These are phyloP conservation scores for Rhyacichthys aspro DNA, from an alignment of 2,797 vertebrate genomes.

Conservation along the genomic window DNA sequence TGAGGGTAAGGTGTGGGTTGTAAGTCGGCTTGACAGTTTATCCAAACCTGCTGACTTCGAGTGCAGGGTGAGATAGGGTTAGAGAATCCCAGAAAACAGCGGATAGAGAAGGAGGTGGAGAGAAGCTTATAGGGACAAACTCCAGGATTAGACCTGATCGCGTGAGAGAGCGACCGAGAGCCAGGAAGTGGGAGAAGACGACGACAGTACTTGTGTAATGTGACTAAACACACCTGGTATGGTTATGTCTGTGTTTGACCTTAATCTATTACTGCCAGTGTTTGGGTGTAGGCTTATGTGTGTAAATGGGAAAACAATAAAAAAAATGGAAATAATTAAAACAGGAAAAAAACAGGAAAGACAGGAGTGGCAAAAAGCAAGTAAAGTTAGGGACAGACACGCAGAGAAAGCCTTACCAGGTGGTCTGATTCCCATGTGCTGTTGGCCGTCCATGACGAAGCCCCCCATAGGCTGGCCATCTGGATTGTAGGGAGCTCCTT, in stretches of 20 bases:
- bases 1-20: conserved; percentile 30
- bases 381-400: conserved; percentile 60
- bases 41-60: conserved; percentile 78
- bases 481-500: conserved; percentile 98
- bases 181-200: conserved; percentile 68
- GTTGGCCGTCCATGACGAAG: conserved; percentile 99
- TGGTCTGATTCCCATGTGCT: conserved; percentile 99
- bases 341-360: background rate
- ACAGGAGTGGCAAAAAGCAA: conserved; percentile 25
- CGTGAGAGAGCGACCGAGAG: conserved; percentile 58
- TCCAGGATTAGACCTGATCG: conserved; percentile 75
- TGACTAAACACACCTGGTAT: conserved; percentile 83
- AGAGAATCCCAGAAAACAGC: conserved; percentile 71
- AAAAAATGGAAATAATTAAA: conserved; percentile 8
- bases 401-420: conserved; percentile 89
- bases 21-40: conserved; percentile 67
- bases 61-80: conserved; percentile 68
- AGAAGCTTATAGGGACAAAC: conserved; percentile 74
- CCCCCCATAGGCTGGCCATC: conserved; percentile 99
- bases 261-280: conserved; percentile 19
- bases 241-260: conserved; percentile 42
- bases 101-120: conserved; percentile 68
- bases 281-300: conserved; percentile 22
- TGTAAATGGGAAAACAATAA: conserved; percentile 16
- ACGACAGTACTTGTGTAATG: conserved; percentile 70